Conservation (phyloP, 2,797 vertebrate genomes). For the Chelon auratus region DNA sequence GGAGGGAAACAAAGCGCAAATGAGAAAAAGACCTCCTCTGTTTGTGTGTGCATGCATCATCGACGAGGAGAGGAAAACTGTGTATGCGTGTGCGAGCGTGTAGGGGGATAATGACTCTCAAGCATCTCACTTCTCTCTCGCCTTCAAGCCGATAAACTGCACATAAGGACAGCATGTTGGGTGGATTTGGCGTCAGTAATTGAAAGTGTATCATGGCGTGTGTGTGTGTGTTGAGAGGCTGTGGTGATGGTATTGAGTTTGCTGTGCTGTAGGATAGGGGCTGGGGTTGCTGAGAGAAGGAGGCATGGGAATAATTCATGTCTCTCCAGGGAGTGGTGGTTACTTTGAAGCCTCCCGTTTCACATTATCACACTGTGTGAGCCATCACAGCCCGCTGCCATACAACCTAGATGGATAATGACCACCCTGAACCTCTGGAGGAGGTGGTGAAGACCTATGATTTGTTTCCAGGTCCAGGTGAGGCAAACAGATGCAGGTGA, state of each 20-base stretch:
- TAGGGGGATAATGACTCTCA: conserved; percentile 66
- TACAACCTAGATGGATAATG: conserved; percentile 45
- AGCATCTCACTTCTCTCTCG: conserved; percentile 56
- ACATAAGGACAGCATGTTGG: conserved; percentile 68
- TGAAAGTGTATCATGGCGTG: conserved; percentile 68
- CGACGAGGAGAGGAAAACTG: conserved; percentile 34
- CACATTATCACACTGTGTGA: conserved; percentile 50
- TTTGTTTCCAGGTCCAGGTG: conserved; percentile 17
- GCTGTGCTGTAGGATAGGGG: conserved; percentile 41
- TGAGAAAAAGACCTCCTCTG: conserved; percentile 50
- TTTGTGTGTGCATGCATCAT: conserved; percentile 42
- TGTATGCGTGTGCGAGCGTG: conserved; percentile 38
- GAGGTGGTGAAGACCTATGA: conserved; percentile 13
- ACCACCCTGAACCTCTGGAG: conserved; percentile 23
- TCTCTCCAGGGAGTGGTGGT: conserved; percentile 59
- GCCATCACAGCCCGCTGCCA: conserved; percentile 30
- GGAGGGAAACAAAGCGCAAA: conserved; percentile 65
- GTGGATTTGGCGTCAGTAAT: conserved; percentile 69
- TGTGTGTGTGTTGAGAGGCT: conserved; percentile 29
- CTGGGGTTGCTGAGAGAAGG: conserved; percentile 34
- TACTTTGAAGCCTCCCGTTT: conserved; percentile 72
- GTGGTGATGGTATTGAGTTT: conserved; percentile 63
- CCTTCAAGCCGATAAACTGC: conserved; percentile 69
- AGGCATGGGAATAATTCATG: conserved; percentile 74
- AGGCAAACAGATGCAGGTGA: conserved; percentile 6